A percentile compares a stretch with the other conserved stretches of the same genome.
These are phyloP conservation scores for Phenganax marumi DNA, from an alignment of 92 coral and sea anemone species.

Conservation along the genomic window DNA sequence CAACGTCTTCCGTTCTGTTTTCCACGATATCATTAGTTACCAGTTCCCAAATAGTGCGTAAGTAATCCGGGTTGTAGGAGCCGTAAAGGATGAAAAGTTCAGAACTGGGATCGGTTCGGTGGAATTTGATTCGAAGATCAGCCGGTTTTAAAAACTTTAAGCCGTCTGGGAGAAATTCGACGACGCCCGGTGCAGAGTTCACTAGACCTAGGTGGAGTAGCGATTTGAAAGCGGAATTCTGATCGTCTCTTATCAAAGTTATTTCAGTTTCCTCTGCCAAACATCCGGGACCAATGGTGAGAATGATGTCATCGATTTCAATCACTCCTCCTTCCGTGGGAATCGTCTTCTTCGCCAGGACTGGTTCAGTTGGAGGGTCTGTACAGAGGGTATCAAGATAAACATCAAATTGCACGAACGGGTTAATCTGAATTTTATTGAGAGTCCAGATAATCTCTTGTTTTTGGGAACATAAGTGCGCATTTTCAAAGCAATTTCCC, in stretches of 20 bases:
- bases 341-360: slow-evolving; percentile 7
- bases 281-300: no score
- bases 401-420: no score
- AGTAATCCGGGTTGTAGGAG: neutral
- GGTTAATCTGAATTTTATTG: no score
- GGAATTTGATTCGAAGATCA: neutral
- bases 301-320: no score
- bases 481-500: no score
- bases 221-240: slow-evolving; percentile 10
- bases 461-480: no score
- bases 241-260: no score
- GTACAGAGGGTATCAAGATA: neutral
- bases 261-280: no score
- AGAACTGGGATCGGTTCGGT: neutral
- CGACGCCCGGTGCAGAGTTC: neutral
- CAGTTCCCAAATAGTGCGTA: neutral
- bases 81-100: slow-evolving; percentile 25
- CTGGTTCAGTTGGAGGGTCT: slow-evolving; percentile 2
- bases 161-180: slow-evolving; percentile 32
- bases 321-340: slow-evolving; percentile 19
- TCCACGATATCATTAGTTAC: neutral
- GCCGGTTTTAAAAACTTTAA: no score
- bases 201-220: slow-evolving; percentile 11
- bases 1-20: neutral
- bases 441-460: no score